A percentile compares a stretch with the other conserved stretches of the same genome.
Evolutionary conservation across 2,797 vertebrate species (phyloP).

Genomic region (Dromococcyx pavoninus): DNA sequence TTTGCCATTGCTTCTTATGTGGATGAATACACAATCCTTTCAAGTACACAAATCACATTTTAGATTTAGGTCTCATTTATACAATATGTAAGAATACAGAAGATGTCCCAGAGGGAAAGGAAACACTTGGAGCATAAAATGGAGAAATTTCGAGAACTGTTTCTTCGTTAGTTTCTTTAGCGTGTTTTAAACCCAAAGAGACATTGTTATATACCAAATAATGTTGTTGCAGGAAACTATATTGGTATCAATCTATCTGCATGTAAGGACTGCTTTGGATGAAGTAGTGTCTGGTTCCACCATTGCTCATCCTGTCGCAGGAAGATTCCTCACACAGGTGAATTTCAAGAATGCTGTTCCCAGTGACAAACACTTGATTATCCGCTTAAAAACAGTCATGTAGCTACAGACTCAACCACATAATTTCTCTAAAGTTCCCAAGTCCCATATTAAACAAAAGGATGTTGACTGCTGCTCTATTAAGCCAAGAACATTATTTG

Average conservation of each 20-base stretch:
- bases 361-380: neutral
- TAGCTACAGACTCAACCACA: neutral
- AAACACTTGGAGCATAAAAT: conserved; percentile 55
- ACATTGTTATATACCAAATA: neutral
- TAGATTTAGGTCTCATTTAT: conserved; percentile 69
- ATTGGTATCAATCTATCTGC: neutral
- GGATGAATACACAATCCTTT: conserved; percentile 35
- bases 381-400: neutral
- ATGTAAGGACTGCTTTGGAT: neutral
- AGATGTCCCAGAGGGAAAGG: conserved; percentile 50
- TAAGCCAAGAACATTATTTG: neutral
- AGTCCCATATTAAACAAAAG: neutral
- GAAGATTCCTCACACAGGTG: neutral
- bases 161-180: conserved; percentile 30
- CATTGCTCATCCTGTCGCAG: neutral
- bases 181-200: neutral
- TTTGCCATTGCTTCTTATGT: conserved; percentile 33
- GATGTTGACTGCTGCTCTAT: neutral
- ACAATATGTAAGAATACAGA: conserved; percentile 55
- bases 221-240: neutral
- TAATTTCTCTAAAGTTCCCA: neutral
- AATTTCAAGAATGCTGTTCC: neutral
- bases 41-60: conserved; percentile 55
- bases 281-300: neutral
- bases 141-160: conserved; percentile 13